Percentiles rank a stretch among this genome's conserved stretches.
phyloP scores from a whole-genome alignment of 2,113 vertebrate genomes.

The Engraulis encrasicolus region DNA sequence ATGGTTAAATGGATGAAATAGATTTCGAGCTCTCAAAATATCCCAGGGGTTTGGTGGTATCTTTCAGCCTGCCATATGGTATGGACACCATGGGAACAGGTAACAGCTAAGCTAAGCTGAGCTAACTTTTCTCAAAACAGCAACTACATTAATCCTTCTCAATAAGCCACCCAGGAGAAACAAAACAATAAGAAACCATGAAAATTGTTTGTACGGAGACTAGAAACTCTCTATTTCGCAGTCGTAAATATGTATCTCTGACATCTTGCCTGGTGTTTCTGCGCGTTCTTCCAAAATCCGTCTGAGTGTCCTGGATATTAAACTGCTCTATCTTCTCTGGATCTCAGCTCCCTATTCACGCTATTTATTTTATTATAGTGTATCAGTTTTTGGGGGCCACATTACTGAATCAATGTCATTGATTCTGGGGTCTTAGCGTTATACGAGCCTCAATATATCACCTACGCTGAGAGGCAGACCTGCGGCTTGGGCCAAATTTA shows the following conservation, averaged over 20 bases:
- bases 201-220: not conserved
- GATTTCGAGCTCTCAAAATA: not conserved
- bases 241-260: conserved; percentile 27
- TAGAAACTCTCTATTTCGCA: not conserved
- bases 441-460: conserved; percentile 44
- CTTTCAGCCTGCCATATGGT: not conserved
- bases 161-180: not conserved
- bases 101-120: not conserved
- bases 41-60: not conserved
- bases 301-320: conserved; percentile 10
- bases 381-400: conserved; percentile 24
- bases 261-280: not conserved
- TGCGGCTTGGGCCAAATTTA: conserved; percentile 6
- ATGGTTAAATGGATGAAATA: not conserved
- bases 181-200: conserved; percentile 2
- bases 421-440: conserved; percentile 43
- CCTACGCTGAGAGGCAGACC: conserved; percentile 40
- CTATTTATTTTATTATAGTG: conserved; percentile 43
- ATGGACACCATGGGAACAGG: not conserved
- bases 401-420: conserved; percentile 57
- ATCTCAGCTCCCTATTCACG: conserved; percentile 30
- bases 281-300: not conserved
- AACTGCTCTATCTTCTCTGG: conserved; percentile 24
- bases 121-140: not conserved
- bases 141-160: not conserved